These are phyloP conservation scores for Xenopus petersii DNA, from an alignment of 2,797 vertebrate genomes.

Conservation along the genomic window DNA sequence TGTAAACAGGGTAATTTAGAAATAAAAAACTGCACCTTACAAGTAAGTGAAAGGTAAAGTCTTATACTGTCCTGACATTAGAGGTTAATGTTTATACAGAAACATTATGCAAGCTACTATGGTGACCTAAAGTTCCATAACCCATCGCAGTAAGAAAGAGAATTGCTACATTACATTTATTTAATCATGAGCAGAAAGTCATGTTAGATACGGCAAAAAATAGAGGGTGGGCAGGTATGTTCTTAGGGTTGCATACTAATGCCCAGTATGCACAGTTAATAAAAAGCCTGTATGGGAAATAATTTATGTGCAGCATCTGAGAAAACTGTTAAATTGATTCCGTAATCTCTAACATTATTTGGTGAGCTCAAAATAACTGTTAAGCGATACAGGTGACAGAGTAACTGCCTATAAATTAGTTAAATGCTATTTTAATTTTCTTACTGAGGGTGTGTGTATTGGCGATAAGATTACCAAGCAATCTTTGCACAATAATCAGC, in stretches of 20 bases:
- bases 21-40: too few species aligned
- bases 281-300: neutral
- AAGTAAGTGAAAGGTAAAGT: neutral
- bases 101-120: neutral
- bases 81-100: neutral
- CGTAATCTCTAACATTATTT: neutral
- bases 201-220: too few species aligned
- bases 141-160: neutral
- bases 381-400: neutral
- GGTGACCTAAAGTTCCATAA: slow-evolving; percentile 19
- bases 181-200: too few species aligned
- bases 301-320: neutral
- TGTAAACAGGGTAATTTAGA: too few species aligned
- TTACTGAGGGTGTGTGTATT: too few species aligned
- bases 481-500: too few species aligned
- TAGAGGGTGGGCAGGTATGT: too few species aligned
- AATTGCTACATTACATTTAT: too few species aligned
- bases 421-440: too few species aligned
- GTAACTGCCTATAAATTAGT: too few species aligned
- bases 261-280: neutral
- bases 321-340: neutral
- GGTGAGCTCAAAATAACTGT: neutral
- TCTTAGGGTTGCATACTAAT: too few species aligned
- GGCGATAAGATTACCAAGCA: too few species aligned
- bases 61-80: neutral